phyloP scores from a whole-genome alignment of 2,888 invertebrate species.

The Microctonus hyperodae region DNA sequence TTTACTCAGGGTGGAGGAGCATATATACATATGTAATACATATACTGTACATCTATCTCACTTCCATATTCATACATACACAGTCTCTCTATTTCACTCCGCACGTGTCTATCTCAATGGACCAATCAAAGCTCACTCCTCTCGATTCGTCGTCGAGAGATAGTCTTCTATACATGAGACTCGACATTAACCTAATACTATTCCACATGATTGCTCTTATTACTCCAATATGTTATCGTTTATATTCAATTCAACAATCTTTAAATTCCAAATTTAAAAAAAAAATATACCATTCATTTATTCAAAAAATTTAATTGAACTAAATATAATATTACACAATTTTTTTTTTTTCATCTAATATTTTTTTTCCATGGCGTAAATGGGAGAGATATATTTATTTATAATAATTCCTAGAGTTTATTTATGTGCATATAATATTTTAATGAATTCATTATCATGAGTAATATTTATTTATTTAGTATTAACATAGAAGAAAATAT shows the following conservation, averaged over 20 bases:
- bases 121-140: conserved; percentile 62
- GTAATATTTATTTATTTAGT: neutral
- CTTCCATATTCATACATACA: no score
- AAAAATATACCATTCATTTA: no score
- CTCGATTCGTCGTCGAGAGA: neutral
- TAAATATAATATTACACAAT: no score
- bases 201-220: conserved; percentile 18
- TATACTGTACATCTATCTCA: no score
- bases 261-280: no score
- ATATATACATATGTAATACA: no score
- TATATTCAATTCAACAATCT: neutral
- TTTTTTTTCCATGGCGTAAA: no score
- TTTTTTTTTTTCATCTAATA: no score
- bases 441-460: neutral
- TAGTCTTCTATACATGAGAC: neutral
- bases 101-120: conserved; percentile 61
- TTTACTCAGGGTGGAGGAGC: conserved; percentile 4
- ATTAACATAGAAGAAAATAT: conserved; percentile 19
- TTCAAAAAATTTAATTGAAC: neutral
- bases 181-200: conserved; percentile 46
- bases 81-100: conserved; percentile 45
- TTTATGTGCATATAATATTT: neutral
- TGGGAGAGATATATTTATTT: neutral
- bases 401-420: neutral
- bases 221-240: neutral